phyloP scores from a whole-genome alignment of 2,888 invertebrate genomes.

The Spisula subtruncata region DNA sequence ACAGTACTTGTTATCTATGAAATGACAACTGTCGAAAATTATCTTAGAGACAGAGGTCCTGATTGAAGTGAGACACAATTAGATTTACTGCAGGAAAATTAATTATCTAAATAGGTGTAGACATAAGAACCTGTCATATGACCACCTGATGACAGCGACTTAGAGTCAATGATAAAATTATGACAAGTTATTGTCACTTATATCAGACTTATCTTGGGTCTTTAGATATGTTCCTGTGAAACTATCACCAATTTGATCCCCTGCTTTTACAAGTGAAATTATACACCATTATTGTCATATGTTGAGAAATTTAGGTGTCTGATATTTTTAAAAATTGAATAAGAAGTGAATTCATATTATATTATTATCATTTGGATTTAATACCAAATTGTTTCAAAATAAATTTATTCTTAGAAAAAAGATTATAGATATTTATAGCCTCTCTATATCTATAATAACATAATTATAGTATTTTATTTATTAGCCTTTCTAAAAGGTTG shows the following conservation, averaged over 20 bases:
- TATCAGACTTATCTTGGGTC: constrained; percentile 10
- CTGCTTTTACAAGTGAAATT: not conserved
- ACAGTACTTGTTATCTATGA: constrained; percentile 3
- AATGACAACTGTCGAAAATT: not conserved
- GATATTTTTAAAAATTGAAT: not conserved
- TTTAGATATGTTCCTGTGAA: constrained; percentile 22
- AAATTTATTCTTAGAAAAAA: too few relatives aligned
- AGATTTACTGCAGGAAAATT: constrained; percentile 46
- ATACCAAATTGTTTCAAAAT: too few relatives aligned
- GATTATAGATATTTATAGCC: too few relatives aligned
- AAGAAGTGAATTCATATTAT: too few relatives aligned
- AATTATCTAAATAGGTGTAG: constrained; percentile 31
- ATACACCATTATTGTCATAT: not conserved
- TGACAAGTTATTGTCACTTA: constrained; percentile 38
- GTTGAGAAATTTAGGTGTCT: not conserved
- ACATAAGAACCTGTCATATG: constrained; percentile 32
- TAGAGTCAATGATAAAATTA: constrained; percentile 45
- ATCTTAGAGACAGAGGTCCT: constrained; percentile 38
- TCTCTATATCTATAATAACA: too few relatives aligned
- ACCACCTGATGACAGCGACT: constrained; percentile 19
- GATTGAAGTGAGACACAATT: constrained; percentile 43
- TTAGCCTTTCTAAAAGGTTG: too few relatives aligned
- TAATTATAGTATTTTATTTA: too few relatives aligned
- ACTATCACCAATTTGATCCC: not conserved
- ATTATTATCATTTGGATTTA: too few relatives aligned